Base-by-base conservation (phyloP, 2,888 invertebrate species). In the Dioctria linearis region DNA sequence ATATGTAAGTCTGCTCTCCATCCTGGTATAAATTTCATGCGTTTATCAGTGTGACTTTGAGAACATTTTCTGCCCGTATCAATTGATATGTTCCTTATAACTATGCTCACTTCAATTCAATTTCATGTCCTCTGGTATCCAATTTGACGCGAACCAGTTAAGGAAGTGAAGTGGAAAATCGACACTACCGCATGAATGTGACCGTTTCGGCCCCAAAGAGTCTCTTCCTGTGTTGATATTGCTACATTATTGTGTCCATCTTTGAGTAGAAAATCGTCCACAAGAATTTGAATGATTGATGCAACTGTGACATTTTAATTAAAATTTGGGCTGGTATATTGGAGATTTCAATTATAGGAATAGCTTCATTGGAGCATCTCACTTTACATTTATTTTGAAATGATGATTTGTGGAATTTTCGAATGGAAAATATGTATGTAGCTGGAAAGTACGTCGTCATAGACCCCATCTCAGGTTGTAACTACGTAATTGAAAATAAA, bases 271-370 rank as follows among this genome's bases (percentile, higher is more conserved):
- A 13, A 40, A 39, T 71, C 51, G 54, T 54, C 71, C 71, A 71
- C 71, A 71, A 71, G 71, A 71, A 71, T 71, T 71, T 71, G 71
- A 71, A 54, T 71, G 71, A 71, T 54, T 71, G 71, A 71, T 71
- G 71, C 54, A n/a, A 71, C 71, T 71, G 25, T 25, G 71, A 71
- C 71, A 71, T 71, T 71, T 71, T 51, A 71, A 71, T 71, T 71
- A 71, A 71, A 71, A 71, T 71, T 71, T 54, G 51, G 54, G n/a
- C 51, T 43, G 49, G 71, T 25, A 25, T n/a, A 71, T 46, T 46
- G 46, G 46, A 46, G 5, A 8, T 46, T 46, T 46, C 46, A 46
- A 46, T 46, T 46, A 25, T 25, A 46, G 46, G 46, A 46, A 25
- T 25, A 25, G 25, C 25, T 25, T 25, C 25, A 25, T 25, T 25